Base-by-base conservation (phyloP, 2,797 vertebrate genomes). In the Lophius americanus region DNA sequence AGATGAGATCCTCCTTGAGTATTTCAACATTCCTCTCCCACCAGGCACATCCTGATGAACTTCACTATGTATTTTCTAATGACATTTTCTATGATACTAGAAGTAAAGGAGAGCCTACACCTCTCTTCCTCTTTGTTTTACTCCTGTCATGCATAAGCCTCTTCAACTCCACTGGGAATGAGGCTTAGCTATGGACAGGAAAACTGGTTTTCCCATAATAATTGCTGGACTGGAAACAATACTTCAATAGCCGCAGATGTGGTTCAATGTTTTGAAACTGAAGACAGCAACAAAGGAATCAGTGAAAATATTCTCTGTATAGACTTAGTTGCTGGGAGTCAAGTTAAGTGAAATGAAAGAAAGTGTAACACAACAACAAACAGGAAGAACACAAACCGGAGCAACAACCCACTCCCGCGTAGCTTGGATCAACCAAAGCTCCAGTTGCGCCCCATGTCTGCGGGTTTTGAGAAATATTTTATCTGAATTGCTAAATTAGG, bases 221-320 rank as follows among this genome's bases (percentile, higher is more conserved):
- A 58, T 74, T 61, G 64, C 39, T 53, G 54, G 46, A 56, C 60
- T 57, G 44, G 54, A 54, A 59, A 70, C 43, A 32, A 36, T 63
- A 73, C 33, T 9, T n/a, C 35, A 41, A 48, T 6, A 14, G 44
- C 49, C 35, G 64, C 64, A 64, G 11, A 59, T n/a, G n/a, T 69
- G 11, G 42, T 67, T 70, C n/a, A 23, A 49, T 66, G 52, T 69
- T 77, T 61, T 66, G 37, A 76, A 72, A 72, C 12, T 60, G 11
- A 68, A 76, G 52, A 13, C 12, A 13, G 12, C 38, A 51, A 60
- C 62, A 60, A n/a, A 63, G 48, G 12, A 75, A 60, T n/a, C 9
- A 46, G 11, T 12, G 53, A 33, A 44, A 51, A 66, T 39, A 7
- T 36, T 38, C 36, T 9, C 4, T 43, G 59, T 68, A 68, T 66